Conservation (phyloP, 2,888 invertebrate genomes). For the Trachelus stipa region DNA sequence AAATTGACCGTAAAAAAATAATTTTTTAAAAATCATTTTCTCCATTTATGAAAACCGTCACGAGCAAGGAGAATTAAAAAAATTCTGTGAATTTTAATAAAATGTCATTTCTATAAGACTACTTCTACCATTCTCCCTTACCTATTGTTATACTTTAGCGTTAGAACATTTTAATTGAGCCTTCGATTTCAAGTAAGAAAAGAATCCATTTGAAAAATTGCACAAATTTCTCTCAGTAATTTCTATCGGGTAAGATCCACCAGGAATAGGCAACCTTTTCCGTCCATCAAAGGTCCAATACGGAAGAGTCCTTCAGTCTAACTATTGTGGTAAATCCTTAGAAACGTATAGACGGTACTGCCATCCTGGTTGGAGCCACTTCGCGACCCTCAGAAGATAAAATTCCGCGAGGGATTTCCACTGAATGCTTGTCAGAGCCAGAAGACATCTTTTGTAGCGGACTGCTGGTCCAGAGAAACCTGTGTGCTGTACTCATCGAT, state of each 20-base stretch:
- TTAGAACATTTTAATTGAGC: constrained; percentile 47
- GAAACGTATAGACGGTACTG: neutral
- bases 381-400: constrained; percentile 29
- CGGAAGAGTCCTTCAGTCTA: constrained; percentile 53
- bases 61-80: neutral
- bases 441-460: constrained; percentile 60
- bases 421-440: constrained; percentile 64
- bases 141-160: neutral
- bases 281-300: constrained; percentile 49
- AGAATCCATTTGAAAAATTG: constrained; percentile 61
- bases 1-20: neutral
- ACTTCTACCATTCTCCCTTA: neutral
- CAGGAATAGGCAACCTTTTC: neutral
- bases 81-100: neutral
- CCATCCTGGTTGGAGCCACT: constrained; percentile 12
- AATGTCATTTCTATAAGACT: neutral
- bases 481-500: constrained; percentile 60
- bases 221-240: constrained; percentile 63
- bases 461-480: constrained; percentile 62
- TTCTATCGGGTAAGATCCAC: constrained; percentile 25
- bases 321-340: neutral
- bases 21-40: neutral
- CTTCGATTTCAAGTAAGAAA: constrained; percentile 50
- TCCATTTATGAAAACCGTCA: neutral
- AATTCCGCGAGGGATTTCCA: constrained; percentile 41